A percentile compares a stretch with the other conserved stretches of the same genome.
Conservation (phyloP, 2,888 invertebrate species). For the Stegana nigrithorax region DNA sequence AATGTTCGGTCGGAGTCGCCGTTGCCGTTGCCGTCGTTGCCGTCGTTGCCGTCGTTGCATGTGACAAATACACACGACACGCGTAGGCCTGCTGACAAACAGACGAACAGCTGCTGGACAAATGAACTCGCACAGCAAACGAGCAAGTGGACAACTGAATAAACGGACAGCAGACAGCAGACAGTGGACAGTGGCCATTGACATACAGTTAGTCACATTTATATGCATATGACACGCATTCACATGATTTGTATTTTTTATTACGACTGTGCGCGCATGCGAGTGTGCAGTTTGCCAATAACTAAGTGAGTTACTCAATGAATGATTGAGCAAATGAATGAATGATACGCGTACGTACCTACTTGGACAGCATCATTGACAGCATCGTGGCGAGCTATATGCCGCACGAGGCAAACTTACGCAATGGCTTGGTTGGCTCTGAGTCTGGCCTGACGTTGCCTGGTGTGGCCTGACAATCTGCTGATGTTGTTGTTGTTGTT, state of each 20-base stretch:
- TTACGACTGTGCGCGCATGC: too few relatives aligned
- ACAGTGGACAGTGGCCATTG: conserved; percentile 25
- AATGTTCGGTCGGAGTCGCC: too few relatives aligned
- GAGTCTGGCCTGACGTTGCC: too few relatives aligned
- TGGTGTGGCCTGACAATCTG: too few relatives aligned
- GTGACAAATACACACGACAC: not conserved
- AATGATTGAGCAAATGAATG: not conserved
- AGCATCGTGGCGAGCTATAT: not conserved
- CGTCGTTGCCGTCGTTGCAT: not conserved
- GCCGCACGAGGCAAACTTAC: not conserved
- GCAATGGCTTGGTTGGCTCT: not conserved
- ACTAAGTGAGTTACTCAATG: not conserved
- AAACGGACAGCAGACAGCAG: not conserved
- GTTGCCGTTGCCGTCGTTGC: too few relatives aligned
- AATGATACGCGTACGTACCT: not conserved
- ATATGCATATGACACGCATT: conserved; percentile 7
- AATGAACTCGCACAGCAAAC: conserved; percentile 50
- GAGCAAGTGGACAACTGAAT: conserved; percentile 34
- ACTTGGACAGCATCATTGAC: not conserved
- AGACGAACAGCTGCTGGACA: too few relatives aligned
- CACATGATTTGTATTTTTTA: not conserved
- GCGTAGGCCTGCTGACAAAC: too few relatives aligned
- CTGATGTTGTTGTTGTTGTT: too few relatives aligned
- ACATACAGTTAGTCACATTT: conserved; percentile 14
- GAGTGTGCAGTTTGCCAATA: not conserved